phyloP scores from a whole-genome alignment of 2,113 vertebrate species.

The Myotis yumanensis region DNA sequence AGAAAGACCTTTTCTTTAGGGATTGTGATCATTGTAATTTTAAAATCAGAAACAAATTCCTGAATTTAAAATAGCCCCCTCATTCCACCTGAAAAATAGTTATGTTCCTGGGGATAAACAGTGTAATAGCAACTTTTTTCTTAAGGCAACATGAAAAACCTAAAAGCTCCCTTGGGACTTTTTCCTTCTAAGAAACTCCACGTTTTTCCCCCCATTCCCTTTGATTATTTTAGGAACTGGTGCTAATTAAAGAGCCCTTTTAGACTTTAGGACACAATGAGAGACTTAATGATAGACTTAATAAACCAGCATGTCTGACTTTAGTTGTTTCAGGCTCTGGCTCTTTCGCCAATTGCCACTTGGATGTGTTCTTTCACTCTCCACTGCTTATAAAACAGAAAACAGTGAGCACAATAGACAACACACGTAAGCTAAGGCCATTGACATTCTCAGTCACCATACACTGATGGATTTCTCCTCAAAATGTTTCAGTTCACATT shows the following conservation, averaged over 20 bases:
- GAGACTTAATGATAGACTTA: slow-evolving; percentile 4
- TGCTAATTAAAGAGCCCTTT: slow-evolving; percentile 23
- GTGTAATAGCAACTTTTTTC: slow-evolving; percentile 28
- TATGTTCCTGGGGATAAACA: slow-evolving; percentile 28
- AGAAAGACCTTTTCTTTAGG: slow-evolving; percentile 59
- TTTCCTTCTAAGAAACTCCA: slow-evolving; percentile 52
- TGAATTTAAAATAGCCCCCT: slow-evolving; percentile 52
- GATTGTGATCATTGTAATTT: slow-evolving; percentile 64
- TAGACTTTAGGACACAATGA: slow-evolving; percentile 39
- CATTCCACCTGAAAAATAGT: not conserved
- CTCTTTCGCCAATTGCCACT: not conserved
- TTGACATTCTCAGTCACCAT: slow-evolving; percentile 8
- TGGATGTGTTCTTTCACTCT: slow-evolving; percentile 32
- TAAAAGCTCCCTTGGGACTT: slow-evolving; percentile 18
- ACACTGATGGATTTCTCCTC: slow-evolving; percentile 65
- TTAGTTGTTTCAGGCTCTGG: not conserved
- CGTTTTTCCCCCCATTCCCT: not conserved
- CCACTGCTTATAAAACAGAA: slow-evolving; percentile 42
- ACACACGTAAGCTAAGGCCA: not conserved
- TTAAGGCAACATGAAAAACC: slow-evolving; percentile 39
- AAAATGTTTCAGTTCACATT: slow-evolving; percentile 67
- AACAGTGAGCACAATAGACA: slow-evolving; percentile 25
- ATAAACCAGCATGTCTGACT: not conserved
- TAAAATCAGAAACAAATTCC: slow-evolving; percentile 68
- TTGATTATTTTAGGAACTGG: slow-evolving; percentile 45